Conservation (phyloP, 2,797 vertebrate species). For the Furcifer pardalis region DNA sequence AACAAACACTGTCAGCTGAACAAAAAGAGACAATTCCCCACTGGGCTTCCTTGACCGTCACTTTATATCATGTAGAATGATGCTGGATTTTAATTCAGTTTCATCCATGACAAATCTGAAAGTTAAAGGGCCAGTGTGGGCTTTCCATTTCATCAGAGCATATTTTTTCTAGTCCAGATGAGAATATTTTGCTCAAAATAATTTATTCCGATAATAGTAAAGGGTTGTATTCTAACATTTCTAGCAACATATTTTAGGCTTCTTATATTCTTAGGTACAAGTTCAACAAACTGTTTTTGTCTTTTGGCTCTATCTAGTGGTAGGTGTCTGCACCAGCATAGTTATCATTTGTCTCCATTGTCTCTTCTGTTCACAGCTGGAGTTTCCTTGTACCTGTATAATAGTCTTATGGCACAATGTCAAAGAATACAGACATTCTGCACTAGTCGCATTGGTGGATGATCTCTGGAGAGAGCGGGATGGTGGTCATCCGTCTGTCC, state of each 20-base stretch:
- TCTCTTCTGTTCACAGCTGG: not conserved
- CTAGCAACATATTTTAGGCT: not conserved
- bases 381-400: not conserved
- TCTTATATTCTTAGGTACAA: not conserved
- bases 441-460: too few relatives aligned
- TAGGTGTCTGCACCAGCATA: not conserved
- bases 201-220: not conserved
- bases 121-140: too few relatives aligned
- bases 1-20: too few relatives aligned
- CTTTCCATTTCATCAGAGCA: too few relatives aligned
- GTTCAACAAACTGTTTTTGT: not conserved
- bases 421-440: not conserved
- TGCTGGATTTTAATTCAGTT: too few relatives aligned
- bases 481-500: too few relatives aligned
- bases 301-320: slow-evolving; percentile 18
- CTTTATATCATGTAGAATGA: too few relatives aligned
- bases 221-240: not conserved
- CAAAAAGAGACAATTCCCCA: too few relatives aligned
- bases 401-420: not conserved
- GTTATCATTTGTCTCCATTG: not conserved
- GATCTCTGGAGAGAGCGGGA: too few relatives aligned
- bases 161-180: not conserved
- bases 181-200: not conserved
- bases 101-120: too few relatives aligned
- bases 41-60: too few relatives aligned